These are phyloP conservation scores for Carapus acus DNA, from an alignment of 2,797 vertebrate species.

Conservation along the genomic window DNA sequence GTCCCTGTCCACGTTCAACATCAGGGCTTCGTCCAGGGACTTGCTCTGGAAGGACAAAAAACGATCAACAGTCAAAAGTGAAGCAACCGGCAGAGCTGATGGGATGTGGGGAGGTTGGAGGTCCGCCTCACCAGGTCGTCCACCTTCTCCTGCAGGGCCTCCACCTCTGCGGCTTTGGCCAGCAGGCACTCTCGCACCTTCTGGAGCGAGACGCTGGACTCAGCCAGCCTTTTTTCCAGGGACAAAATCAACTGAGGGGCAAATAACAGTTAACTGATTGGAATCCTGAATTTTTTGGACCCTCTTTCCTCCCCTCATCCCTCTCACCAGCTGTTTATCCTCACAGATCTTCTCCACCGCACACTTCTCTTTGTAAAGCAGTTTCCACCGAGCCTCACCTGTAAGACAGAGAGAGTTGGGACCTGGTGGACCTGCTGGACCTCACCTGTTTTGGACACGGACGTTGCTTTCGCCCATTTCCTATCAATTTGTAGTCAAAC, in stretches of 20 bases:
- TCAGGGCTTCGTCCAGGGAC: constrained; percentile 60
- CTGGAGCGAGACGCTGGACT: constrained; percentile 59
- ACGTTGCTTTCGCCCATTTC: too few species aligned
- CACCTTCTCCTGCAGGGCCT: constrained; percentile 52
- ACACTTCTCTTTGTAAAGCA: constrained; percentile 66
- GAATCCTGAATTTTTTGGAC: too few species aligned
- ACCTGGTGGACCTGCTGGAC: not conserved
- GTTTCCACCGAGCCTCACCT: constrained; percentile 43
- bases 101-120: not conserved
- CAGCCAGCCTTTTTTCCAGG: constrained; percentile 62
- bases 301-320: too few species aligned
- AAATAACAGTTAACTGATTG: too few species aligned
- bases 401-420: too few species aligned
- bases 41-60: constrained; percentile 59
- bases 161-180: constrained; percentile 60
- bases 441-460: too few species aligned
- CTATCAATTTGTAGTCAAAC: too few species aligned
- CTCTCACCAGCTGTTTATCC: constrained; percentile 69
- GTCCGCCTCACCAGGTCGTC: constrained; percentile 58
- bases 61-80: not conserved
- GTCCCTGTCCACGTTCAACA: constrained; percentile 68
- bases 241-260: constrained; percentile 63
- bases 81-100: not conserved
- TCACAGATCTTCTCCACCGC: constrained; percentile 66
- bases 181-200: constrained; percentile 59